Percentiles rank a stretch among this genome's conserved stretches.
Conservation (phyloP, 1,140 invertebrate species). For the Trichoplusia ni region DNA sequence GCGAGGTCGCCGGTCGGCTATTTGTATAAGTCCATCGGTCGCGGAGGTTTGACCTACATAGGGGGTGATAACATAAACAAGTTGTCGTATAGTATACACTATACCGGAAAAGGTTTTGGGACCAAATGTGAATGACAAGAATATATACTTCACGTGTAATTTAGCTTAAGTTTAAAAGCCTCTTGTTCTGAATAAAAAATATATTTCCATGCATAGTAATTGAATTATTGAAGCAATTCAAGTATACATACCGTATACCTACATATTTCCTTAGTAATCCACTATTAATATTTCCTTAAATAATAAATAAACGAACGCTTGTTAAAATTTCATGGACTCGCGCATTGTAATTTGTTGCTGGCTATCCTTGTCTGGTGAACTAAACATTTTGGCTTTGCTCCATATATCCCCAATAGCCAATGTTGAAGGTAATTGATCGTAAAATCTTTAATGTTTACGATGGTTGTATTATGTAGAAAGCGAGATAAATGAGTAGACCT, state of each 20-base stretch:
- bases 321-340: no score
- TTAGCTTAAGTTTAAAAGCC: no score
- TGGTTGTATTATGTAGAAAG: not conserved
- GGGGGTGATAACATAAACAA: conserved; percentile 18
- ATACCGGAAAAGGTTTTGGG: conserved; percentile 20
- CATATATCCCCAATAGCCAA: conserved; percentile 28
- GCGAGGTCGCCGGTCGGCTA: conserved; percentile 38
- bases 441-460: conserved; percentile 26
- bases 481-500: not conserved
- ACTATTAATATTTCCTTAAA: no score
- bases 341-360: no score
- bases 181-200: no score
- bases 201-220: not conserved
- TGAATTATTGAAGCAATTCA: not conserved
- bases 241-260: no score
- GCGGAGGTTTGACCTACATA: conserved; percentile 16
- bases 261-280: no score
- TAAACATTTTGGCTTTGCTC: conserved; percentile 33
- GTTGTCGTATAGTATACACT: not conserved
- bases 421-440: conserved; percentile 32
- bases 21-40: conserved; percentile 27
- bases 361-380: not conserved
- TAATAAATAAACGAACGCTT: no score
- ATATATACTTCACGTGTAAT: not conserved
- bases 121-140: not conserved